phyloP scores from a whole-genome alignment of 1,140 invertebrate species.

The Heliconius himera region DNA sequence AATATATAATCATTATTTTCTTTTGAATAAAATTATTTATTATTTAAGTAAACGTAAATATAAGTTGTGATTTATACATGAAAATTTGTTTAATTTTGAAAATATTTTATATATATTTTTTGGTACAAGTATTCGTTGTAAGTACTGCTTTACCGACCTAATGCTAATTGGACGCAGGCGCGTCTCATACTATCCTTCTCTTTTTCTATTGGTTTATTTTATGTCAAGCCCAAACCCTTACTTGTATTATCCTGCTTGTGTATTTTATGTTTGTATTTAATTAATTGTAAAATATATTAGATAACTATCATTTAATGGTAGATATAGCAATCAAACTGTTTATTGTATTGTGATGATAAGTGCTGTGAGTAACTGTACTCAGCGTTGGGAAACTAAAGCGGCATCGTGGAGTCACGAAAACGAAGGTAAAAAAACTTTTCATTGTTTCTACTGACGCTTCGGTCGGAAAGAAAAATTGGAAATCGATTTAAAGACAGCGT shows the following conservation, averaged over 20 bases:
- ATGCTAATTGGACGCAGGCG: slow-evolving; percentile 68
- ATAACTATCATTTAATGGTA: slow-evolving; percentile 68
- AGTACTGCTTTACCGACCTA: slow-evolving; percentile 66
- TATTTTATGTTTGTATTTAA: slow-evolving; percentile 72
- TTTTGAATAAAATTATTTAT: no score
- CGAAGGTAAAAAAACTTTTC: slow-evolving; percentile 80
- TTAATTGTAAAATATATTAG: slow-evolving; percentile 58
- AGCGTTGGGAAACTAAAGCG: slow-evolving; percentile 78
- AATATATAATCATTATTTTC: no score
- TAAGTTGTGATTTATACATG: no score
- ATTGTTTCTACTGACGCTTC: slow-evolving; percentile 74
- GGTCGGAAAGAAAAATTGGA: slow-evolving; percentile 59
- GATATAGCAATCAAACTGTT: slow-evolving; percentile 63
- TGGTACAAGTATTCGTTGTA: slow-evolving; percentile 33
- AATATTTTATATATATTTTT: background rate
- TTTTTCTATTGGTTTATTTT: slow-evolving; percentile 79
- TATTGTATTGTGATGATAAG: slow-evolving; percentile 80
- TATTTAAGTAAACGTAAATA: no score
- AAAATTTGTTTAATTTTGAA: no score
- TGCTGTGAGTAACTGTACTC: slow-evolving; percentile 79
- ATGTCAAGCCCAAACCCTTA: slow-evolving; percentile 75
- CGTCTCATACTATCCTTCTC: slow-evolving; percentile 64
- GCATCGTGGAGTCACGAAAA: slow-evolving; percentile 82
- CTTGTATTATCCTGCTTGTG: slow-evolving; percentile 74
- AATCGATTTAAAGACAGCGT: slow-evolving; percentile 53